phyloP scores from a whole-genome alignment of 2,797 vertebrate species.

The Cyprinella venusta region DNA sequence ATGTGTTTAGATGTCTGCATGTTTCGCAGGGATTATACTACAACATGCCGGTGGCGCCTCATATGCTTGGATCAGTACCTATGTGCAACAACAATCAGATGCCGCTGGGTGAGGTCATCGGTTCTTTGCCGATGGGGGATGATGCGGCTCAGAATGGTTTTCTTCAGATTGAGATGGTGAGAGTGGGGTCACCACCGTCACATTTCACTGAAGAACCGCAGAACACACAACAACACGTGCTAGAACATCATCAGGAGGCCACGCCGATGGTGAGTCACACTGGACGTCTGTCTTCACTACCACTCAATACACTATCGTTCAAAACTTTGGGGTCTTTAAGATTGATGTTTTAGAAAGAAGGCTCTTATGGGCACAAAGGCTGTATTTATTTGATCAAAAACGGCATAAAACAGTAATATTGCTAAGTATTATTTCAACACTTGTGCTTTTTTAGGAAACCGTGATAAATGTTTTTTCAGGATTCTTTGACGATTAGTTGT shows the following conservation, averaged over 20 bases:
- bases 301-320: not conserved
- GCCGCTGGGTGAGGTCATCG: not conserved
- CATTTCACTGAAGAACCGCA: constrained; percentile 7
- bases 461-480: no score
- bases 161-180: constrained; percentile 56
- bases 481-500: no score
- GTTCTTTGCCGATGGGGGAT: constrained; percentile 36
- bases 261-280: constrained; percentile 56
- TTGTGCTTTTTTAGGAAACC: no score
- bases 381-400: not conserved
- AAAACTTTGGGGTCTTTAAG: not conserved
- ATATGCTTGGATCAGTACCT: constrained; percentile 28
- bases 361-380: not conserved
- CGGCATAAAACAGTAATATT: not conserved
- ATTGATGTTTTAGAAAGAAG: not conserved
- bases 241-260: constrained; percentile 1
- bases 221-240: not conserved
- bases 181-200: constrained; percentile 28
- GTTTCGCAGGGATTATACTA: constrained; percentile 41
- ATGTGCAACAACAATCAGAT: not conserved
- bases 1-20: not conserved
- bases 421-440: no score
- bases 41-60: constrained; percentile 28
- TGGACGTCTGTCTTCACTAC: not conserved
- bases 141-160: constrained; percentile 42